Base-by-base conservation (phyloP, 2,113 vertebrate species). In the Cephalophus harveyi region DNA sequence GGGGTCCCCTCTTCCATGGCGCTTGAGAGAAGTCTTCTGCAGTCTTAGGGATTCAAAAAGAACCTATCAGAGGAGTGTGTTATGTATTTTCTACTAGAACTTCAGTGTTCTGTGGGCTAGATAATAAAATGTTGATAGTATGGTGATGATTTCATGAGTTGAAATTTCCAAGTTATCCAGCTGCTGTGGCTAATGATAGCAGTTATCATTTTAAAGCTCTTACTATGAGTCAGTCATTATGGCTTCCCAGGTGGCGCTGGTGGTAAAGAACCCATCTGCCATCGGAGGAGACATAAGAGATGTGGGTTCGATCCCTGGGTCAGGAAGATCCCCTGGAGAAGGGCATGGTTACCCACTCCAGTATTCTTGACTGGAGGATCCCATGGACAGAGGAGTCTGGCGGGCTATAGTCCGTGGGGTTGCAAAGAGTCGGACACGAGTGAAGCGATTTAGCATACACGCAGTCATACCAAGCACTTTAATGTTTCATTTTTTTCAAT, bases 371-470 rank as follows among this genome's bases (percentile, higher is more conserved):
- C n/a, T 71, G 67, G 67, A 71, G 19, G 67, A 71, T 40, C n/a
- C 67, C 19, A 23, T 13, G n/a, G 10, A 40, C 67, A 71, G 19
- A 40, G 67, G n/a, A 71, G n/a, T 23, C 19, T 71, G 67, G 67
- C 0, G 1, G n/a, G 67, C 67, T 23, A 6, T 6, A 71, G 67
- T 40, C n/a, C 0, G 0, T 40, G 19, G 19, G n/a, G n/a, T 40
- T 71, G 19, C n/a, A 71, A 71, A 40, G 19, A 71, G 67, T 40
- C 1, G 2, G n/a, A 71, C 5, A 23, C 0, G 19, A 71, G n/a
- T 40, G 67, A 71, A 71, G 67, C 1, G 10, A 23, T 71, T 71
- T 71, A 71, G 21, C 67, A 71, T 6, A 40, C 67, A 23, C 2
- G 5, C 11, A 23, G 19, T 71, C 67, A 71, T 93, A 67, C 4